These are phyloP conservation scores for Corythornis leucogaster DNA, from an alignment of 2,797 vertebrate genomes.

Conservation along the genomic window DNA sequence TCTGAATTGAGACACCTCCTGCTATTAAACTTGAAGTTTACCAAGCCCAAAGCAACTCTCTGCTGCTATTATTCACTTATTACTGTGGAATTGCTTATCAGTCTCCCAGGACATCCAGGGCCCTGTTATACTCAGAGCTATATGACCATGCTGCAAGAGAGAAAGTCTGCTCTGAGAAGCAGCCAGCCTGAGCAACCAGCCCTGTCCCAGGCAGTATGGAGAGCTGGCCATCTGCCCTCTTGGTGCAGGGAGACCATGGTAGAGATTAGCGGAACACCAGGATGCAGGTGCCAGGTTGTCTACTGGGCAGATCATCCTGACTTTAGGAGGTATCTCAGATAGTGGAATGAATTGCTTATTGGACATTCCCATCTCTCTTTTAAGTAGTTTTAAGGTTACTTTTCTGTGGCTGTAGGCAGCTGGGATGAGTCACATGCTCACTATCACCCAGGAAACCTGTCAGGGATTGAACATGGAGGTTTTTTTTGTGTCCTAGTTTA, in stretches of 20 bases:
- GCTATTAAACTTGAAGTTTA: not conserved
- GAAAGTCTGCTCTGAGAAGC: not conserved
- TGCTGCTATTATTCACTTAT: not conserved
- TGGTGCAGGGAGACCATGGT: accelerated
- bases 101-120: not conserved
- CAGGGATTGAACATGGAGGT: accelerated
- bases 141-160: not conserved
- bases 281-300: not conserved
- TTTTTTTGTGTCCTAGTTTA: not conserved
- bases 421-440: not conserved
- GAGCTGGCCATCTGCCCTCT: not conserved
- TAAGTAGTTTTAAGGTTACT: not conserved
- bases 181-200: not conserved
- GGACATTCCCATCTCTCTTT: not conserved
- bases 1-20: not conserved
- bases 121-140: accelerated
- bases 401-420: not conserved
- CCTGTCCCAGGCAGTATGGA: not conserved
- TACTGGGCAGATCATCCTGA: not conserved
- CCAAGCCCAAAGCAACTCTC: not conserved
- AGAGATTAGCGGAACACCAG: accelerated
- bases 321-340: not conserved
- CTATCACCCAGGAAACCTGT: not conserved
- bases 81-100: not conserved
- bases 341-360: not conserved